Evolutionary conservation across 2,888 invertebrate genomes (phyloP).

Genomic region (Spialia ferax): DNA sequence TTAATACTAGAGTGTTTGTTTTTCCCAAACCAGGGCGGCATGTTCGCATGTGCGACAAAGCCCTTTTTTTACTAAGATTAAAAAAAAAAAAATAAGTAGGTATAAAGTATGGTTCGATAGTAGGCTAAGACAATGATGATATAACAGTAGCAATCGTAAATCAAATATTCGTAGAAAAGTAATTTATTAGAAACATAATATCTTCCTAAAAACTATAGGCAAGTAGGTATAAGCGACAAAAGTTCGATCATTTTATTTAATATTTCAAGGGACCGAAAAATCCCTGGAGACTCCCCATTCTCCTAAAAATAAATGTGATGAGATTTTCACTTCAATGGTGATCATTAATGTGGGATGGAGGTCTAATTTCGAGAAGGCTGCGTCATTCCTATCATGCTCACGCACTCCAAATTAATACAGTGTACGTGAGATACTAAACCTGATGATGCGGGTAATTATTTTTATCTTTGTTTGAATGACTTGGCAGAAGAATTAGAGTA

Average conservation of each 20-base stretch:
- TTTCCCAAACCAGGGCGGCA: too few relatives aligned
- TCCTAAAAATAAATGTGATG: constrained; percentile 15
- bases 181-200: too few relatives aligned
- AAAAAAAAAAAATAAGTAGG: too few relatives aligned
- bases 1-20: too few relatives aligned
- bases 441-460: constrained; percentile 62
- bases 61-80: too few relatives aligned
- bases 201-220: background rate
- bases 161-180: too few relatives aligned
- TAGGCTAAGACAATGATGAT: too few relatives aligned
- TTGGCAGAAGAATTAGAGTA: constrained; percentile 33
- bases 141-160: too few relatives aligned
- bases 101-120: too few relatives aligned
- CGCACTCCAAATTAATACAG: constrained; percentile 72
- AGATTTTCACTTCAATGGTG: constrained; percentile 17
- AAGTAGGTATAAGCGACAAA: background rate
- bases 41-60: too few relatives aligned
- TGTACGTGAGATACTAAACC: constrained; percentile 68
- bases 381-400: constrained; percentile 63
- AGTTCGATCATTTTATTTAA: background rate
- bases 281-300: background rate
- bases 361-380: constrained; percentile 11
- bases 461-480: constrained; percentile 47
- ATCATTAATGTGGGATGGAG: constrained; percentile 11
- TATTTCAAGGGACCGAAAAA: background rate